Base-by-base conservation (phyloP, 1,140 invertebrate species). In the Dendroctonus ponderosae region DNA sequence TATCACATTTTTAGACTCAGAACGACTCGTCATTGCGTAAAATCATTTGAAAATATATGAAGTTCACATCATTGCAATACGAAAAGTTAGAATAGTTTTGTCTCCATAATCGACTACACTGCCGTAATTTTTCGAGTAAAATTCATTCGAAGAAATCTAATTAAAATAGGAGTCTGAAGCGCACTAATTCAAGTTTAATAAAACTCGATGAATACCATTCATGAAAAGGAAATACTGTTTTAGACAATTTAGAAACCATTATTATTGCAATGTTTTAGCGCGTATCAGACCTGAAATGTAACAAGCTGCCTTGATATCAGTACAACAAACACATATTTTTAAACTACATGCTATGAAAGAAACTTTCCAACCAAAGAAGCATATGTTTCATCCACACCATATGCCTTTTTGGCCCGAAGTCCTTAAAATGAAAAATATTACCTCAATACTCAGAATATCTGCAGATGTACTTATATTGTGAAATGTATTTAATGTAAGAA, bases 381-480 rank as follows among this genome's bases (percentile, higher is more conserved):
- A 37, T 46, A 42, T 11, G 11, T 12, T 58, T 14, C 12, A 14
- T 12, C 8, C 3, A 51, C 42, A 51, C 5, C 37, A 52, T 46
- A 46, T 12, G 49, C 37, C 40, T 37, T 52, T 54, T 63, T 44
- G 41, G 15, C 39, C 11, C 38, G 14, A 64, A 64, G 62, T 57
- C 43, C 48, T 58, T 54, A 68, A 72, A 57, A 66, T 69, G 70
- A 72, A 73, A 76, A 73, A 76, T 75, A 77, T 78, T 79, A 79
- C 77, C 77, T 79, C 77, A 79, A 78, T 78, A 78, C 76, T 78
- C 77, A 78, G 76, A 77, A 74, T 75, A 76, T 74, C 74, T 72
- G 76, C 76, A 79, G 73, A 78, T 79, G 77, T 79, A 79, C 77
- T 79, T 79, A 79, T 79, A 78, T 76, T 76, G 73, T 78, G 77